Evolutionary conservation across 2,888 invertebrate genomes (phyloP), one percentile per base, ranked within the genome.

Genomic region (Pristionchus japonicus): DNA sequence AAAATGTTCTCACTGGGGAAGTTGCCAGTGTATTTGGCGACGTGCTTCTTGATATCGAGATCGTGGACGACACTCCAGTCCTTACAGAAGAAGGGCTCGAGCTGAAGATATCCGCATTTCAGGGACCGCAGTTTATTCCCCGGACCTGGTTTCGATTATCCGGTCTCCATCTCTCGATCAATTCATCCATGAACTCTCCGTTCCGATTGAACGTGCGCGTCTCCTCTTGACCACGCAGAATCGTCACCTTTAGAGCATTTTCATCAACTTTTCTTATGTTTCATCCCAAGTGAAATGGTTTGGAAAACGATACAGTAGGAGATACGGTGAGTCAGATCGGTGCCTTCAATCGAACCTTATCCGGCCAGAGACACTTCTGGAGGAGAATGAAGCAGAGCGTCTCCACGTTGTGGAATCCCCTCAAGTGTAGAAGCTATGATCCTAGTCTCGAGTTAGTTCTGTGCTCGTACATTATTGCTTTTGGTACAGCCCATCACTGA

Each of bases 131-230:
- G n/a, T n/a, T 13, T 17, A 67, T 17, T 34, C 34, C 17, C 67
- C 52, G 52, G 52, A 17, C 67, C 67, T 67, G 67, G 15, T 67
- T 67, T 15, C 34, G 31, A 67, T 27, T 67, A 15, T 67, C 27
- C 31, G 74, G 74, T 40, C 74, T 37, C 74, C 74, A 74, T 74
- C 74, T 37, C 40, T 74, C 74, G 40, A 74, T 74, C 23, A 74
- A 40, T 40, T 74, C 74, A 74, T 74, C 74, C 74, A 74, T 74
- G 40, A 74, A 74, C n/a, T 74, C 74, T 23, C 40, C 74, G 40
- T 74, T 37, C 23, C 43, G 74, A 74, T 40, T 74, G 40, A 74
- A 74, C n/a, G 74, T 74, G 3, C 74, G 74, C 7, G 74, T 74
- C 74, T 74, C 74, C 31, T 74, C 74, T 40, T 74, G 74, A 40